Evolutionary conservation across 1,140 invertebrate species (phyloP).

Genomic region (Amyelois transitella): DNA sequence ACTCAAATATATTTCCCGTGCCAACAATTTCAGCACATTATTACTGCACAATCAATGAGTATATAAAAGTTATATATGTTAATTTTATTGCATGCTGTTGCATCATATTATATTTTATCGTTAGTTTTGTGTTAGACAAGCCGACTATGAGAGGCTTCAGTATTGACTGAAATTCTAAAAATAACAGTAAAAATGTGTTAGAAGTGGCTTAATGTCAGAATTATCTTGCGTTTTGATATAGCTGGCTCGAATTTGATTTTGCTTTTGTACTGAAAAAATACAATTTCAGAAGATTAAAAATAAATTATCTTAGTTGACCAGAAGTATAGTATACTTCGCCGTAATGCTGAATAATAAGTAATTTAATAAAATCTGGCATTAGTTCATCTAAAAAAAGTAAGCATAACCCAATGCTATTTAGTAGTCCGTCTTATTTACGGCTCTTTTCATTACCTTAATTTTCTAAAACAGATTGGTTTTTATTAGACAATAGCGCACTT

Average conservation of each 20-base stretch:
- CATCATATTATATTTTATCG: conserved; percentile 58
- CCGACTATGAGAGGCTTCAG: conserved; percentile 8
- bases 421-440: neutral
- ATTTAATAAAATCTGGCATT: no score
- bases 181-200: neutral
- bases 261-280: no score
- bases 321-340: no score
- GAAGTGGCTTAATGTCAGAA: neutral
- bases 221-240: neutral
- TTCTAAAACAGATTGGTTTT: neutral
- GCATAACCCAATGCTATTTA: neutral
- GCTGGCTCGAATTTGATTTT: no score
- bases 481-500: no score
- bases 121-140: neutral
- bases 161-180: conserved; percentile 23
- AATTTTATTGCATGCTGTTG: conserved; percentile 70
- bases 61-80: conserved; percentile 49
- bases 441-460: neutral
- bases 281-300: no score
- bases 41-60: conserved; percentile 42
- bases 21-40: conserved; percentile 42
- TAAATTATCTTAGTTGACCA: no score
- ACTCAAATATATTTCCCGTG: conserved; percentile 24
- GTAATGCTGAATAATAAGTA: no score
- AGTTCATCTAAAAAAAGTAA: no score